Base-by-base conservation (phyloP, 2,888 invertebrate genomes). In the Acheta domesticus region DNA sequence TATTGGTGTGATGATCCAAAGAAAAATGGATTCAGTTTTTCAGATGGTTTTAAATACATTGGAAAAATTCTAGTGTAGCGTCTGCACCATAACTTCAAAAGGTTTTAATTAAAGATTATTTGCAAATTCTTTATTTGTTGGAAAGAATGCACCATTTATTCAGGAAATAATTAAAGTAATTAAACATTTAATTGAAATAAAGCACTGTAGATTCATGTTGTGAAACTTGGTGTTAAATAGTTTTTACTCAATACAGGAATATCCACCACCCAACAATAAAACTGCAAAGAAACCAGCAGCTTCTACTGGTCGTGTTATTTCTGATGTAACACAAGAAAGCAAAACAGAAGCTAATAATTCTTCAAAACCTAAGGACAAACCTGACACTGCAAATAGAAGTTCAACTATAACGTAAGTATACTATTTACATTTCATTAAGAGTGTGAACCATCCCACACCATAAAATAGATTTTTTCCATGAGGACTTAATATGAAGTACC, bases 321-420 rank as follows among this genome's bases (percentile, higher is more conserved):
- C 87, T 48, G 87, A 87, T 79, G 85, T 83, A 23, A 82, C 83
- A 48, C 23, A 76, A 75, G 82, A 80, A 81, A 75, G 78, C 79
- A 78, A 83, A 82, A 78, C 87, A 21, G 86, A 80, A 11, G 36
- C 48, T 75, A 76, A 85, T 80, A 85, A 84, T 81, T 85, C 87
- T 62, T 84, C 84, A 79, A 87, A 87, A 82, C 84, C 85, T 48
- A 83, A 83, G 80, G 85, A 86, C 83, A 86, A 86, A 84, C 84
- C 85, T 82, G 86, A 88, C 84, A 87, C 86, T 83, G 78, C 87
- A 80, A 91, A 90, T 86, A 89, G 91, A 85, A 89, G 88, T 83
- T 88, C 91, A 74, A 89, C 90, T 82, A 90, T 92, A 83, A 91
- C 91, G 92, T 92, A 87, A 90, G 90, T 88, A 62, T 14, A 20